Evolutionary conservation across 1,140 invertebrate genomes (phyloP), one percentile per base, ranked within the genome.

Genomic region (Rhopalosiphum maidis): DNA sequence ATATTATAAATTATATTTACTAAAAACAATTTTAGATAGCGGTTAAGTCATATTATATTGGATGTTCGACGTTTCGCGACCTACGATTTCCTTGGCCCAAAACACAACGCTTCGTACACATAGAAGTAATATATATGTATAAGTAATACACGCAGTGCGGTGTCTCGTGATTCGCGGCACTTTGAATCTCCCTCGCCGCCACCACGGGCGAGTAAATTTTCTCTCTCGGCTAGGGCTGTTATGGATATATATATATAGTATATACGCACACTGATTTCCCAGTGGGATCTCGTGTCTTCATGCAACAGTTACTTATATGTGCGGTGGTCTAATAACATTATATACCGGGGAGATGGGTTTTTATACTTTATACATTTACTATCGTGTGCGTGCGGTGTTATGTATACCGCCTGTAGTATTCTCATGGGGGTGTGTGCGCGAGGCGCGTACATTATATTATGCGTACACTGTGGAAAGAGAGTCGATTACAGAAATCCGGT

Each of bases 401-500:
- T 88, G 30, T 37, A 83, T 37, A 83, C 77, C 77, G 35, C 77
- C n/a, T 37, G 35, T 51, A 54, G 35, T 51, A 54, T 91, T 68
- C 54, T 60, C 60, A 82, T 92, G 91, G 91, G 89, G 4, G 54
- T 30, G 89, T 68, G 55, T 18, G 54, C 30, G 54, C 87, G 87
- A 35, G 41, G 43, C 25, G 37, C 9, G 54, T 43, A 90, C n/a
- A 68, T 43, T 91, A 83, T 91, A 91, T 41, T 23, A 77, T 23
- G 30, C 68, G n/a, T 22, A 37, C 41, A 23, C 48, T 55, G 15
- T 46, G 82, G 15, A 54, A 35, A 86, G 82, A 54, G 91, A 93
- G 91, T 93, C 91, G 91, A 93, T 93, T 93, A 93, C 91, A 93
- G n/a, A 93, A 93, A 93, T 93, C 82, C 91, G 91, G 77, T 93